phyloP scores from a whole-genome alignment of 2,888 invertebrate species.

The Limnephilus auricula region DNA sequence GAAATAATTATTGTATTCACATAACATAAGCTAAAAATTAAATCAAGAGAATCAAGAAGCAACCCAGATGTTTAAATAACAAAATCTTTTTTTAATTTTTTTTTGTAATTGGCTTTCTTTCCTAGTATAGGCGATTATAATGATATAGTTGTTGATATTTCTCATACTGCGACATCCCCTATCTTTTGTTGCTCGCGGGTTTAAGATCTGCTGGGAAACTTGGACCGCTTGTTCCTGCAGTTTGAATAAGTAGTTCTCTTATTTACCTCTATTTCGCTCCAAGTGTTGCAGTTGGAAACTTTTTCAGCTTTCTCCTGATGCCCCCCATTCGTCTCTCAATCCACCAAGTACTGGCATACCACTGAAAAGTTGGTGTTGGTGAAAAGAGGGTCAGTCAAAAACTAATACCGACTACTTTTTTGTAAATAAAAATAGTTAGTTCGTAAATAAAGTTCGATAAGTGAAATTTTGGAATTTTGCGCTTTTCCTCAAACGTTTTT shows the following conservation, averaged over 20 bases:
- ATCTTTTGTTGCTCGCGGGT: conserved; percentile 43
- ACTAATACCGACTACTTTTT: no score
- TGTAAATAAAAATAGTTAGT: no score
- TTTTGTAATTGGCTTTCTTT: no score
- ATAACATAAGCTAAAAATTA: no score
- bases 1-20: no score
- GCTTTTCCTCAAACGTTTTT: no score
- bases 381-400: no score
- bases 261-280: conserved; percentile 42
- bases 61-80: no score
- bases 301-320: conserved; percentile 11
- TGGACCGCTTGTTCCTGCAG: conserved; percentile 38
- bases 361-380: background rate
- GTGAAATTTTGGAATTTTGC: no score
- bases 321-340: background rate
- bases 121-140: background rate
- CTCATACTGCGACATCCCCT: background rate
- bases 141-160: background rate
- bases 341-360: background rate
- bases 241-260: conserved; percentile 46
- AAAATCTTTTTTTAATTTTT: no score
- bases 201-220: conserved; percentile 38
- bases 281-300: conserved; percentile 49
- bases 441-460: no score
- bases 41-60: no score